These are phyloP conservation scores for Rhagophthalmus giganteus DNA, from an alignment of 2,888 invertebrate species.

Conservation along the genomic window DNA sequence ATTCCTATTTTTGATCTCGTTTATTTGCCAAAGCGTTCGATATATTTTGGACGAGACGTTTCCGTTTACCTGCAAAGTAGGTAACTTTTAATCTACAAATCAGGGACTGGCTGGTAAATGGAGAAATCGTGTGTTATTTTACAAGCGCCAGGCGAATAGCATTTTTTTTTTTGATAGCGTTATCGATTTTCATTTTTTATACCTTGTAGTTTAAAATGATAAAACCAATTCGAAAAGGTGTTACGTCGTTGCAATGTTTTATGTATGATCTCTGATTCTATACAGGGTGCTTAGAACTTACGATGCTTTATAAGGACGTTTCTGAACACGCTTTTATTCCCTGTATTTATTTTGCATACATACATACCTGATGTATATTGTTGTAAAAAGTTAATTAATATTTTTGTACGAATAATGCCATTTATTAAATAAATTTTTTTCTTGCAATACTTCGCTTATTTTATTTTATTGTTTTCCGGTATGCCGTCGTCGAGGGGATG, in stretches of 20 bases:
- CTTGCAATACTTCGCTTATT: conserved; percentile 6
- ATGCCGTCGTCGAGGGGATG: too few species aligned
- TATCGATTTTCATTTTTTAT: not conserved
- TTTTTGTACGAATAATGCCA: conserved; percentile 44
- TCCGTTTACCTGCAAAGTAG: too few species aligned
- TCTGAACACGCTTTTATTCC: conserved; percentile 1
- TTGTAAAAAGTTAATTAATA: conserved; percentile 43
- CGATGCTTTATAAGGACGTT: conserved; percentile 1
- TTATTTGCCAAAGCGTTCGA: not conserved
- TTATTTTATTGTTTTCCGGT: too few species aligned
- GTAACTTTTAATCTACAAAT: not conserved
- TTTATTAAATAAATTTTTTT: conserved; percentile 39
- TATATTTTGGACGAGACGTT: not conserved
- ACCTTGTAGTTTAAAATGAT: too few species aligned
- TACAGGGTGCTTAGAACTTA: conserved; percentile 35
- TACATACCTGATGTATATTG: conserved; percentile 37
- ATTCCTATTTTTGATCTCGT: conserved; percentile 13
- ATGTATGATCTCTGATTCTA: conserved; percentile 26
- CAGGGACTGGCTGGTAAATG: not conserved
- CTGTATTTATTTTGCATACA: conserved; percentile 12
- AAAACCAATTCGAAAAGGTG: too few species aligned
- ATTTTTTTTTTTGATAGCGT: too few species aligned
- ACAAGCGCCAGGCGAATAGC: too few species aligned
- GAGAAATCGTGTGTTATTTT: not conserved
- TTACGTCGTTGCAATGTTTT: not conserved